Evolutionary conservation across 2,113 vertebrate genomes (phyloP).

Genomic region (Lonchura striata): DNA sequence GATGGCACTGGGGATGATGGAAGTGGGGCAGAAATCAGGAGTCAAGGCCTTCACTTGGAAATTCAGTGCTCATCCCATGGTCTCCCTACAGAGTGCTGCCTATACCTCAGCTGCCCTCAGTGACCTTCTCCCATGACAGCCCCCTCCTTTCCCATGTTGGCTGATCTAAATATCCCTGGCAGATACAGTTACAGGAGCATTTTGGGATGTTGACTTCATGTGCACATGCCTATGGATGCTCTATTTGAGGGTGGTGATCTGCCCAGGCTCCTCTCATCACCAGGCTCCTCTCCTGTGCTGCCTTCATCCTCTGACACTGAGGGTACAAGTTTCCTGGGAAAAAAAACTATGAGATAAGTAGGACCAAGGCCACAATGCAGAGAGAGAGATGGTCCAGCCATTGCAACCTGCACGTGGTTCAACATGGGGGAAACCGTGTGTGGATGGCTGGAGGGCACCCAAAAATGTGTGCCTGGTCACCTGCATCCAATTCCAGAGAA

Average conservation of each 20-base stretch:
- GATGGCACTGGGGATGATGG: neutral
- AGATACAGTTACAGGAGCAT: neutral
- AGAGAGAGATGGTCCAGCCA: neutral
- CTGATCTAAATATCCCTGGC: neutral
- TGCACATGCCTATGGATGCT: neutral
- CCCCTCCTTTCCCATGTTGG: neutral
- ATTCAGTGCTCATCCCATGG: fast-evolving
- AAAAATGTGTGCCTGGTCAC: neutral
- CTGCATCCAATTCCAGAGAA: neutral
- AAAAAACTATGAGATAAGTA: neutral
- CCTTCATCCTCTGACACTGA: neutral
- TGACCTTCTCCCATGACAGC: slow-evolving; percentile 33
- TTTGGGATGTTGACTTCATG: slow-evolving; percentile 1
- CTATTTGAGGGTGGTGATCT: neutral
- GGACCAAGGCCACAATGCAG: neutral
- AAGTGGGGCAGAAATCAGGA: neutral
- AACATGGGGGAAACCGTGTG: no score
- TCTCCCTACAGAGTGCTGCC: neutral
- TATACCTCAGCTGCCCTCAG: neutral
- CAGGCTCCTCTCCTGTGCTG: neutral
- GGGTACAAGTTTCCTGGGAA: neutral
- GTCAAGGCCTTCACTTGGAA: neutral
- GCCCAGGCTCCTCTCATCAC: neutral
- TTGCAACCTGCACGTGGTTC: fast-evolving
- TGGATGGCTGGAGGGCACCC: neutral